These are phyloP conservation scores for Molanna angustata DNA, from an alignment of 2,888 invertebrate genomes.

Conservation along the genomic window DNA sequence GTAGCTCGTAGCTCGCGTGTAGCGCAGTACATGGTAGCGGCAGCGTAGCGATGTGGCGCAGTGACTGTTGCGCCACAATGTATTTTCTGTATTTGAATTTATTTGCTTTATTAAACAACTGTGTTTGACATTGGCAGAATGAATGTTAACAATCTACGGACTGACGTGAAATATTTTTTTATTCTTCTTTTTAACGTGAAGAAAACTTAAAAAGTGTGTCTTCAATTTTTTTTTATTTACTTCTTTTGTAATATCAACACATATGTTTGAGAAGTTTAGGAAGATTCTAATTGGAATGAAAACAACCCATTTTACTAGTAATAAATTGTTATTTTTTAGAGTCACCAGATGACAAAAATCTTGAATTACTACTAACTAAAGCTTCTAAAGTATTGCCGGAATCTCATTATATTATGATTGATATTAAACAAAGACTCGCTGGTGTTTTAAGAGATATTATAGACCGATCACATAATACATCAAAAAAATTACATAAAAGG, in stretches of 20 bases:
- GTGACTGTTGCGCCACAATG: too few species aligned
- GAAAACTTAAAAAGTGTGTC: too few species aligned
- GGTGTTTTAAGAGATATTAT: constrained; percentile 55
- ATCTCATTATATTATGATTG: constrained; percentile 66
- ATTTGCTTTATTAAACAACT: too few species aligned
- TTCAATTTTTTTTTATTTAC: neutral
- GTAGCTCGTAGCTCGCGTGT: too few species aligned
- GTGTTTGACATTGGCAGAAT: too few species aligned
- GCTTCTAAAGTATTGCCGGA: constrained; percentile 59
- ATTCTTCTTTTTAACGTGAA: too few species aligned
- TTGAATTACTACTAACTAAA: constrained; percentile 56
- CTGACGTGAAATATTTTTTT: too few species aligned
- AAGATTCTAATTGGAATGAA: neutral
- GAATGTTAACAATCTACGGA: too few species aligned
- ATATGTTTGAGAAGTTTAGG: neutral
- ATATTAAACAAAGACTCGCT: constrained; percentile 68
- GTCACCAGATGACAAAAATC: constrained; percentile 47
- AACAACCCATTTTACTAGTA: neutral
- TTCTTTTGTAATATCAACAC: neutral
- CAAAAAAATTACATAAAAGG: constrained; percentile 56
- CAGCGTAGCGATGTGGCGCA: too few species aligned
- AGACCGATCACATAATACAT: constrained; percentile 50
- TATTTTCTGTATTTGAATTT: too few species aligned
- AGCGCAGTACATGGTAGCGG: too few species aligned
- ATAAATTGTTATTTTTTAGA: constrained; percentile 46